These are phyloP conservation scores for Climacteris rufus DNA, from an alignment of 2,113 vertebrate genomes.

Conservation along the genomic window DNA sequence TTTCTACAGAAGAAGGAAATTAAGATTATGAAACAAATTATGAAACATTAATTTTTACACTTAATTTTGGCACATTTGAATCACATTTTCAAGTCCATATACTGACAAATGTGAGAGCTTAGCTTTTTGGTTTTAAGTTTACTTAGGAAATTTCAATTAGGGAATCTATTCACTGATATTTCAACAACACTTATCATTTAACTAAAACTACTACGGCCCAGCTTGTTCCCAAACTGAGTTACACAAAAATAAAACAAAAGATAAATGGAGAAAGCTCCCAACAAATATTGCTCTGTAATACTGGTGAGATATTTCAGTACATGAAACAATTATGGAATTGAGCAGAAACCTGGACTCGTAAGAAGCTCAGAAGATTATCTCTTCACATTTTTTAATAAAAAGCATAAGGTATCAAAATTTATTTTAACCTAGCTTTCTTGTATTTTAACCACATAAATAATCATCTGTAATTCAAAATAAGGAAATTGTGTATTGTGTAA, in stretches of 20 bases:
- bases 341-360: not conserved
- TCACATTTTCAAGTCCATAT: not conserved
- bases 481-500: not conserved
- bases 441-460: not conserved
- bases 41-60: not conserved
- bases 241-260: not conserved
- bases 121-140: not conserved
- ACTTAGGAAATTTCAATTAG: not conserved
- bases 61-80: not conserved
- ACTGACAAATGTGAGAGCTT: not conserved
- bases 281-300: not conserved
- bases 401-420: not conserved
- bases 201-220: not conserved
- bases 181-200: not conserved
- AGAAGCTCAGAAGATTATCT: not conserved
- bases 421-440: not conserved
- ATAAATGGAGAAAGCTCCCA: not conserved
- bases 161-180: not conserved
- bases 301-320: not conserved
- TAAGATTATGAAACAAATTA: not conserved
- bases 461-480: not conserved
- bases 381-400: not conserved
- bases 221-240: not conserved
- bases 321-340: not conserved
- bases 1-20: not conserved